Percentiles rank a stretch among this genome's conserved stretches.
These are phyloP conservation scores for Cavia aperea DNA, from an alignment of 2,113 vertebrate species.

Conservation along the genomic window DNA sequence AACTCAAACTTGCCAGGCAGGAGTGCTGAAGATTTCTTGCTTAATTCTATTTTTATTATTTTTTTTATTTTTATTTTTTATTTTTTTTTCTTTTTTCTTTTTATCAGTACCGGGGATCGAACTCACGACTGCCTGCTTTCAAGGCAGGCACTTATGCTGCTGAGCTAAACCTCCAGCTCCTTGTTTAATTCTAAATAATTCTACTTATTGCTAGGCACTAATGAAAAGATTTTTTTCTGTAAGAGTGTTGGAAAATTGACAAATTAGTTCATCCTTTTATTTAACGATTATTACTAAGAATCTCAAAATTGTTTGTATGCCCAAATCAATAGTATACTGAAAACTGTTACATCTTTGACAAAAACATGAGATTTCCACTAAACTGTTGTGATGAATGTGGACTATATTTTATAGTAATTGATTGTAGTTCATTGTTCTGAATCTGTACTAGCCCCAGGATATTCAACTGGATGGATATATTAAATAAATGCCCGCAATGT, in stretches of 20 bases:
- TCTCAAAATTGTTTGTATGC: not conserved
- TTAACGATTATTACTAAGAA: conserved; percentile 11
- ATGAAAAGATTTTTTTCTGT: conserved; percentile 29
- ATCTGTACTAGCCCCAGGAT: not conserved
- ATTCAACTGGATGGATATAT: conserved; percentile 6
- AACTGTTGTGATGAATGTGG: not conserved
- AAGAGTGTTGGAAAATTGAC: conserved; percentile 23
- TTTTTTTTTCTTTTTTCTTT: too few species aligned
- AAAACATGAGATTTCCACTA: not conserved
- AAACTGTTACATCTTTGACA: conserved; percentile 10
- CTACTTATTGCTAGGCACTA: not conserved
- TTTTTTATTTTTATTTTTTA: too few species aligned
- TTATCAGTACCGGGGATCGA: too few species aligned
- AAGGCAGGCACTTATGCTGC: too few species aligned
- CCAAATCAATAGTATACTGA: conserved; percentile 20
- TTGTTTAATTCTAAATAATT: conserved; percentile 1
- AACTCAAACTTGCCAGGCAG: too few species aligned
- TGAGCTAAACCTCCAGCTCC: too few species aligned
- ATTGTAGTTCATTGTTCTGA: not conserved
- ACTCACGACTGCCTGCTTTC: too few species aligned
- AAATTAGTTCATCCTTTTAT: conserved; percentile 19
- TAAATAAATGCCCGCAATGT: not conserved
- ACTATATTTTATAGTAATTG: not conserved
- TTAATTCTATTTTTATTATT: not conserved
- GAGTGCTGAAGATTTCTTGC: not conserved